These are phyloP conservation scores for Toxotes chatareus DNA, from an alignment of 2,113 vertebrate species.

Conservation along the genomic window DNA sequence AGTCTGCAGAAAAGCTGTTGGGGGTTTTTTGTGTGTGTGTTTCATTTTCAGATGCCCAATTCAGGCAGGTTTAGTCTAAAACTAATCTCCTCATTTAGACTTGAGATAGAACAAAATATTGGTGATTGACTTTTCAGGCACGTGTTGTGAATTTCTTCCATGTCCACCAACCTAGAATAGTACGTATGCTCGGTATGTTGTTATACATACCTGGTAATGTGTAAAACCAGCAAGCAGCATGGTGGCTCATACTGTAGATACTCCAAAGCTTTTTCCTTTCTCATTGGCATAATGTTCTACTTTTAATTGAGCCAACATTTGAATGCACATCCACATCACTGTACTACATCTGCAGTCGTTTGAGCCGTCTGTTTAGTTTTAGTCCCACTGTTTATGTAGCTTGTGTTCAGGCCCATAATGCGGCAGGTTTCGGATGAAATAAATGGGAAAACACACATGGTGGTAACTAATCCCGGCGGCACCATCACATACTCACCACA, in stretches of 20 bases:
- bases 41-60: conserved; percentile 20
- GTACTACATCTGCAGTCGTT: conserved; percentile 33
- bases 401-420: conserved; percentile 58
- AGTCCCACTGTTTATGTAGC: conserved; percentile 65
- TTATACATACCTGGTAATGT: conserved; percentile 16
- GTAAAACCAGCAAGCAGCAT: conserved; percentile 17
- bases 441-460: conserved; percentile 76
- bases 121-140: conserved; percentile 1
- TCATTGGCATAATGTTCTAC: conserved; percentile 22
- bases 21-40: not conserved
- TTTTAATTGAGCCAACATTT: conserved; percentile 43
- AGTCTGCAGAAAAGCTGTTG: conserved; percentile 18
- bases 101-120: conserved; percentile 34
- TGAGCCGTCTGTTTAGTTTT: conserved; percentile 62
- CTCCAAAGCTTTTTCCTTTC: conserved; percentile 25
- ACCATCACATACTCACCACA: conserved; percentile 73
- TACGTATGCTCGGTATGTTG: not conserved
- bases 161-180: not conserved
- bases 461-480: conserved; percentile 70
- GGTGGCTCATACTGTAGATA: conserved; percentile 10
- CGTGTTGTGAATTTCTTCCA: not conserved
- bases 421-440: conserved; percentile 71
- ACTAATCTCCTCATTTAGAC: conserved; percentile 34
- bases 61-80: conserved; percentile 35
- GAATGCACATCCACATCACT: conserved; percentile 38